Conservation (phyloP, 2,113 vertebrate species). For the Nothocercus nigrocapillus region DNA sequence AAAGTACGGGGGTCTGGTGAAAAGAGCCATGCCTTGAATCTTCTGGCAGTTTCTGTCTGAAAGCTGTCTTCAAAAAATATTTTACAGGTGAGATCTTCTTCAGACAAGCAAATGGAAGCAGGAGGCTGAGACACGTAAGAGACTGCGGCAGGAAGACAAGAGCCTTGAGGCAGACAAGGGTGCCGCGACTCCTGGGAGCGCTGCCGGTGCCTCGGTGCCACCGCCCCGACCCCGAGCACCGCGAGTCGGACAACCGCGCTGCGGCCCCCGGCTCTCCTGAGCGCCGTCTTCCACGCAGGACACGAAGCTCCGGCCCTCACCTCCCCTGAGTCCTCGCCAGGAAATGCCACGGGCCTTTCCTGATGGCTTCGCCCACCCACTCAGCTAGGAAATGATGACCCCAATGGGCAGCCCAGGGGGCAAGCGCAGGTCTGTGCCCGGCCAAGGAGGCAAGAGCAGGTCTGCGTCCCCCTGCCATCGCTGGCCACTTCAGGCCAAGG, state of each 20-base stretch:
- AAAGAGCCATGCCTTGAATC: not conserved
- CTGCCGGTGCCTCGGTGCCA: not conserved
- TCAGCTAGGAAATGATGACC: not conserved
- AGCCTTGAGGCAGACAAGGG: not conserved
- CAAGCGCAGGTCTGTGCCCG: rapidly evolving
- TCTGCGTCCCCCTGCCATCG: not conserved
- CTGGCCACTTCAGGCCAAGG: not conserved
- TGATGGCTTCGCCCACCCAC: not conserved
- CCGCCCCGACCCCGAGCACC: not conserved
- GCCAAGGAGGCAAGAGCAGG: rapidly evolving
- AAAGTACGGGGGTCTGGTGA: not conserved
- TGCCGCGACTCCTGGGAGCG: not conserved
- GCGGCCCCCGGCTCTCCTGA: not conserved
- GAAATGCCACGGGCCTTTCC: not conserved
- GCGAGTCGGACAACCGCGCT: not conserved
- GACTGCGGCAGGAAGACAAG: not conserved
- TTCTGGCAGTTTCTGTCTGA: not conserved
- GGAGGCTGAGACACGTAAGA: not conserved
- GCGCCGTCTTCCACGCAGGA: not conserved
- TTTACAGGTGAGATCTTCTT: not conserved
- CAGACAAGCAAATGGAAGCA: not conserved
- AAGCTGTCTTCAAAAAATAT: not conserved
- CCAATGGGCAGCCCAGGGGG: not conserved
- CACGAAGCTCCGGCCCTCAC: not conserved
- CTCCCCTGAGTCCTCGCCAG: not conserved